A percentile compares a stretch with the other conserved stretches of the same genome.
Conservation (phyloP, 2,113 vertebrate species). For the Rhinoderma darwinii region DNA sequence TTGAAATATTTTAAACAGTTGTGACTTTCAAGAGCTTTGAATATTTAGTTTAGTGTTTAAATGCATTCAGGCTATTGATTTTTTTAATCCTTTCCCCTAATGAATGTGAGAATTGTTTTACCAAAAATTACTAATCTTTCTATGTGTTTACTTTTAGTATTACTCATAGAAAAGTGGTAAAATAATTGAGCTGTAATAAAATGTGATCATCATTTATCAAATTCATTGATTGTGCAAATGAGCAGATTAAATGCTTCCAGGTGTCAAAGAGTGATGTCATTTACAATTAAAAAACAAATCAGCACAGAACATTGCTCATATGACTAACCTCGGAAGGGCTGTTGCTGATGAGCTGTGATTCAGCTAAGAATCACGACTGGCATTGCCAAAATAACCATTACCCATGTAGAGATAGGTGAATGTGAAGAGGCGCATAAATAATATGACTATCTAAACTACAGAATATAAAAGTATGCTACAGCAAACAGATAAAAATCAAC, state of each 20-base stretch:
- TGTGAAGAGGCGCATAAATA: not conserved
- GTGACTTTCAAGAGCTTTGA: not conserved
- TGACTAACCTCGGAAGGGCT: not conserved
- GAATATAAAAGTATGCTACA: not conserved
- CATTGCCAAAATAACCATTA: not conserved
- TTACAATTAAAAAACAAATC: slow-evolving; percentile 20
- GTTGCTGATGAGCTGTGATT: slow-evolving; percentile 23
- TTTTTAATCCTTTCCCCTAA: slow-evolving; percentile 15
- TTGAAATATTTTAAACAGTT: slow-evolving; percentile 4
- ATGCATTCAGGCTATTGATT: slow-evolving; percentile 6
- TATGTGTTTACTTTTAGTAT: not conserved
- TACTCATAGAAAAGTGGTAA: not conserved
- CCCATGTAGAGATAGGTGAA: not conserved
- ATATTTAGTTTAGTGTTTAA: slow-evolving; percentile 26
- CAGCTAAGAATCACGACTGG: not conserved
- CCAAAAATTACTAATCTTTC: not conserved
- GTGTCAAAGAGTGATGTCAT: slow-evolving; percentile 42
- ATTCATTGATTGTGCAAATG: slow-evolving; percentile 38
- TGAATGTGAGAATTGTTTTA: slow-evolving; percentile 1
- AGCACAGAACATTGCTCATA: slow-evolving; percentile 13
- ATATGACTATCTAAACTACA: not conserved
- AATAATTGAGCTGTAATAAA: not conserved
- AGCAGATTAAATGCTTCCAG: slow-evolving; percentile 34
- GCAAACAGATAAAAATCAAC: too few species aligned
- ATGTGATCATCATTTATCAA: slow-evolving; percentile 30